phyloP scores from a whole-genome alignment of 2,113 vertebrate species.

The Leptobrachium ailaonicum region DNA sequence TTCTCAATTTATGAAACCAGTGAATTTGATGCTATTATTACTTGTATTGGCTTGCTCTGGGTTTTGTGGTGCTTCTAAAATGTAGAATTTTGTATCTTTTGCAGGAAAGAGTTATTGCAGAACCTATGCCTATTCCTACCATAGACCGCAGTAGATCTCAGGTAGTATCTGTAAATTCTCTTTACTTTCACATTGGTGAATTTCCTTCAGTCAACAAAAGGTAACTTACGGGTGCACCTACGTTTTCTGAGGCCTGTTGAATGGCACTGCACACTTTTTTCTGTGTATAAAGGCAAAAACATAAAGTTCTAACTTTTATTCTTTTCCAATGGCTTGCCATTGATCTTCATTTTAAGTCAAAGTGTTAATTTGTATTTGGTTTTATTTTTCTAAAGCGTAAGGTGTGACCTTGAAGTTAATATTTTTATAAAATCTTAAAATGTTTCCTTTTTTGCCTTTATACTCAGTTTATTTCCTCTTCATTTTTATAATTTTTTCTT shows the following conservation, averaged over 20 bases:
- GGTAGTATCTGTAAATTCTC: slow-evolving; percentile 67
- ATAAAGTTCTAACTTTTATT: too few species aligned
- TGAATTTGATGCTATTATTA: too few species aligned
- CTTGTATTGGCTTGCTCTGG: too few species aligned
- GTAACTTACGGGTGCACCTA: slow-evolving; percentile 13
- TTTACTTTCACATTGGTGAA: slow-evolving; percentile 16
- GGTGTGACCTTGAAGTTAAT: neutral
- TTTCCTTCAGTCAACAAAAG: neutral
- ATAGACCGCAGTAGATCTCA: slow-evolving; percentile 84
- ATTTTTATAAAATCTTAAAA: neutral
- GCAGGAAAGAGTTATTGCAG: slow-evolving; percentile 51
- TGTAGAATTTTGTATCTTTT: neutral
- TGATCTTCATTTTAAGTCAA: too few species aligned
- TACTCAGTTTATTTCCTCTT: neutral
- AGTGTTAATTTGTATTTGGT: too few species aligned
- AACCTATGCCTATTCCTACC: slow-evolving; percentile 81
- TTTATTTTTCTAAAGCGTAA: neutral
- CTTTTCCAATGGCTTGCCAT: too few species aligned
- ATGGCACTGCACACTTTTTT: too few species aligned
- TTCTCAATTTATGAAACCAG: too few species aligned
- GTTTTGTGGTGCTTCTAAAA: too few species aligned
- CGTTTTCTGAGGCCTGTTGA: neutral
- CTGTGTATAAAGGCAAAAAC: too few species aligned
- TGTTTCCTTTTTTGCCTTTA: neutral
- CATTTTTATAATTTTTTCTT: neutral